A percentile compares a stretch with the other conserved stretches of the same genome.
Evolutionary conservation across 2,888 invertebrate species (phyloP).

Genomic region (Selenia dentaria): DNA sequence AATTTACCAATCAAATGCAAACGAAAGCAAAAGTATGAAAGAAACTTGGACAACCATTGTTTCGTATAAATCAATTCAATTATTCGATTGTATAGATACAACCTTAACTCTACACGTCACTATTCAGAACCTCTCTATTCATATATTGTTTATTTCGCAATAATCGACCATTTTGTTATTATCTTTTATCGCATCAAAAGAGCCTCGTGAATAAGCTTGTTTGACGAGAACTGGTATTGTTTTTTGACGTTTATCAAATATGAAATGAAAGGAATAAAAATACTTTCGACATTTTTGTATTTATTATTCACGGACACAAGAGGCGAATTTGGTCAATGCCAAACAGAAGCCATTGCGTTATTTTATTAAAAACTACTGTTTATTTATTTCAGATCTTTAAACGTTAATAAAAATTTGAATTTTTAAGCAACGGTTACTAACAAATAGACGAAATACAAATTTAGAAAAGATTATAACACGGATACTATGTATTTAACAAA

Average conservation of each 20-base stretch:
- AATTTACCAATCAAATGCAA: conserved; percentile 10
- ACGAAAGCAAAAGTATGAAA: conserved; percentile 24
- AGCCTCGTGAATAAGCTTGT: conserved; percentile 16
- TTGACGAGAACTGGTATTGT: conserved; percentile 17
- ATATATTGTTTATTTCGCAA: background rate
- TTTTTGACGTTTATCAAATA: conserved; percentile 18
- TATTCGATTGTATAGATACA: conserved; percentile 33
- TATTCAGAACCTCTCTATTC: conserved; percentile 6
- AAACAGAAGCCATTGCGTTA: conserved; percentile 1
- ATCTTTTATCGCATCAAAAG: conserved; percentile 3
- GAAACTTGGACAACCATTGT: conserved; percentile 31
- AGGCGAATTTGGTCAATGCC: conserved; percentile 11
- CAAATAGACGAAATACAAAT: no score
- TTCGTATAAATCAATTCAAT: conserved; percentile 38
- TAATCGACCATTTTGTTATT: conserved; percentile 23
- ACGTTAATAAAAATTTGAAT: no score
- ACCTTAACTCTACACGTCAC: no score
- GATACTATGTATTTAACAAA: no score
- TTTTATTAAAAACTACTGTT: background rate
- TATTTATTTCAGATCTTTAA: no score
- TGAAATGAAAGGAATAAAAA: conserved; percentile 6
- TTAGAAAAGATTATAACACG: no score
- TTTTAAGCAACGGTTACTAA: no score
- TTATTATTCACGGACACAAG: conserved; percentile 3
- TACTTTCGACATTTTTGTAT: conserved; percentile 10